phyloP scores from a whole-genome alignment of 2,888 invertebrate species.

The Augiades crinisus region DNA sequence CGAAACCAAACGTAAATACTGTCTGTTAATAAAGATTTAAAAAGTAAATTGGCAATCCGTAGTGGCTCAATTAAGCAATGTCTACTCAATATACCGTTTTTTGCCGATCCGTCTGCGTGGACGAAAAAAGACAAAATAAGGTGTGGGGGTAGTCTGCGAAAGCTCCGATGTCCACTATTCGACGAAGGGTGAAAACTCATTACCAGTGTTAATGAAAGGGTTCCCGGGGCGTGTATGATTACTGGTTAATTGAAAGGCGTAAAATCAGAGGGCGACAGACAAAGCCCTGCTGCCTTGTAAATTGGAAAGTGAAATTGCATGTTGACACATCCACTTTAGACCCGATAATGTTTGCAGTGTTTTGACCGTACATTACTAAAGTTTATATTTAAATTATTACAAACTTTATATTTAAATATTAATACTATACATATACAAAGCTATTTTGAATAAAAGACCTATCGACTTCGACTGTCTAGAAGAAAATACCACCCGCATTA shows the following conservation, averaged over 20 bases:
- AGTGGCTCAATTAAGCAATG: conserved; percentile 22
- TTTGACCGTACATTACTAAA: conserved; percentile 1
- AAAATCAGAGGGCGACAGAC: conserved; percentile 68
- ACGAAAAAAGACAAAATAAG: conserved; percentile 62
- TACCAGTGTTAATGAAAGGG: conserved; percentile 77
- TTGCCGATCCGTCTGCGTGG: conserved; percentile 53
- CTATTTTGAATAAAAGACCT: no score
- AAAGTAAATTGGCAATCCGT: conserved; percentile 11
- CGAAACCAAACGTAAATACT: no score
- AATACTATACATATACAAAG: no score
- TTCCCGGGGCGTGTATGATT: conserved; percentile 75
- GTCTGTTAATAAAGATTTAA: conserved; percentile 29
- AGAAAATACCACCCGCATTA: no score
- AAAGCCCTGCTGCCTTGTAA: conserved; percentile 52
- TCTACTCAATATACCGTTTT: conserved; percentile 36
- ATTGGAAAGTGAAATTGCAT: conserved; percentile 46
- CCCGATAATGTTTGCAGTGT: conserved; percentile 12
- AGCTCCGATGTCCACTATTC: conserved; percentile 73
- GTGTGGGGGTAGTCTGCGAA: conserved; percentile 52
- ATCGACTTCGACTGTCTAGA: no score
- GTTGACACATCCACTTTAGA: conserved; percentile 24
- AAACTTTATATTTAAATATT: no score
- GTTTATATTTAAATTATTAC: no score
- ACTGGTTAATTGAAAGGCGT: conserved; percentile 77
- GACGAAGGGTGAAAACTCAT: conserved; percentile 78